Evolutionary conservation across 1,140 invertebrate species (phyloP).

Genomic region (Monomorium pharaonis): DNA sequence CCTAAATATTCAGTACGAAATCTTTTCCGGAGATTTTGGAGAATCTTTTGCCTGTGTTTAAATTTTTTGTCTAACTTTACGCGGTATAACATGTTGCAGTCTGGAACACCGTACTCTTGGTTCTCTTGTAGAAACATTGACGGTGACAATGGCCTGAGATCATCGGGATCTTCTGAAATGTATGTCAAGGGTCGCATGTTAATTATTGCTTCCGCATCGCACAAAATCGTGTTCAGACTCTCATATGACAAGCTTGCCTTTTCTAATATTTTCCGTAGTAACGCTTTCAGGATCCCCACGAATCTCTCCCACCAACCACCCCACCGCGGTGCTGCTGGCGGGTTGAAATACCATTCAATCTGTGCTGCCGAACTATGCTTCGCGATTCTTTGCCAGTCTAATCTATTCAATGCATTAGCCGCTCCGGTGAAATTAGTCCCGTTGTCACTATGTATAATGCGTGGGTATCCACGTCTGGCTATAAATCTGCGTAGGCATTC

Average conservation of each 20-base stretch:
- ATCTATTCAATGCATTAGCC: neutral
- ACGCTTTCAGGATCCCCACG: conserved; percentile 12
- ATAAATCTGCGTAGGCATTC: conserved; percentile 65
- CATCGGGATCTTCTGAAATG: neutral
- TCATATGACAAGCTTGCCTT: neutral
- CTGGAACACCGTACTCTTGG: neutral
- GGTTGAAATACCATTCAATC: conserved; percentile 33
- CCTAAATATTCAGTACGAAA: neutral
- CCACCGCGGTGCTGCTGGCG: conserved; percentile 14
- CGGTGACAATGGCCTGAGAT: neutral
- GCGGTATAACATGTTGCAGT: neutral
- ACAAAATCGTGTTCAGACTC: neutral
- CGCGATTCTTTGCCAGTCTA: neutral
- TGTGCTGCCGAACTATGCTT: neutral
- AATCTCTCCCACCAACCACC: conserved; percentile 32
- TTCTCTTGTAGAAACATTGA: conserved; percentile 5
- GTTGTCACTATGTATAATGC: conserved; percentile 79
- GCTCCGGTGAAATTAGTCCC: conserved; percentile 52
- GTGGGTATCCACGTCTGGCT: conserved; percentile 70
- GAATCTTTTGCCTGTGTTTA: neutral
- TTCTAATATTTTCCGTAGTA: neutral
- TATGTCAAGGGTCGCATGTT: neutral
- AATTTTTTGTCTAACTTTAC: neutral
- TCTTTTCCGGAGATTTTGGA: neutral
- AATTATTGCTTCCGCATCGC: conserved; percentile 25